phyloP scores from a whole-genome alignment of 1,140 invertebrate species.

The Araneus ventricosus region DNA sequence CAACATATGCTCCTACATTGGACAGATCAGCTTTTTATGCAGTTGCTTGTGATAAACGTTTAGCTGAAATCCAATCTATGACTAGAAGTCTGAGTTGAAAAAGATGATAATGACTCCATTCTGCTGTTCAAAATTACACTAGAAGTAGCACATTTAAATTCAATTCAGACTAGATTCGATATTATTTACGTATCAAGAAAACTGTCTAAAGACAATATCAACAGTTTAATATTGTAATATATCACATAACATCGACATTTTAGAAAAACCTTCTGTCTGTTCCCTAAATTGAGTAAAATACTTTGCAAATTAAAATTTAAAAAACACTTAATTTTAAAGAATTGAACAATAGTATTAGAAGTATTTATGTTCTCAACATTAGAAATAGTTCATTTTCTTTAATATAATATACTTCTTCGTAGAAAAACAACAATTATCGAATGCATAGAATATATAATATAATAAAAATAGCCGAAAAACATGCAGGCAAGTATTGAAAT shows the following conservation, averaged over 20 bases:
- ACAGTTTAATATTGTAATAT: conserved; percentile 27
- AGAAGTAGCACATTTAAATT: conserved; percentile 13
- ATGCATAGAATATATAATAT: not conserved
- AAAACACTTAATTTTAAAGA: not conserved
- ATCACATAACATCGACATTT: conserved; percentile 46
- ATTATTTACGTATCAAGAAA: conserved; percentile 40
- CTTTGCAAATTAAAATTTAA: conserved; percentile 44
- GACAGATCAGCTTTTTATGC: conserved; percentile 18
- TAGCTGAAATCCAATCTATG: conserved; percentile 26
- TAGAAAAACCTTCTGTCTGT: conserved; percentile 2
- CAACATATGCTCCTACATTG: conserved; percentile 14
- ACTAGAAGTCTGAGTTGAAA: conserved; percentile 22
- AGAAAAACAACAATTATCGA: not conserved
- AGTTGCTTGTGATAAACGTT: not conserved
- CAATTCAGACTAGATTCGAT: conserved; percentile 22
- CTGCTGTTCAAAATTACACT: conserved; percentile 15
- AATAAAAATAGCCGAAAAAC: not conserved
- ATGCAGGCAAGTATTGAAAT: conserved; percentile 13
- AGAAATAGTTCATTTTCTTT: conserved; percentile 4
- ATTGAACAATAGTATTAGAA: not conserved
- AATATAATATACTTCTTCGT: not conserved
- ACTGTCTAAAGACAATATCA: not conserved
- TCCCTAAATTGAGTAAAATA: conserved; percentile 47
- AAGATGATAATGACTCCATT: not conserved
- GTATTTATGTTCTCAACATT: not conserved